phyloP scores from a whole-genome alignment of 2,113 vertebrate species.

The Siphamia tubifer region DNA sequence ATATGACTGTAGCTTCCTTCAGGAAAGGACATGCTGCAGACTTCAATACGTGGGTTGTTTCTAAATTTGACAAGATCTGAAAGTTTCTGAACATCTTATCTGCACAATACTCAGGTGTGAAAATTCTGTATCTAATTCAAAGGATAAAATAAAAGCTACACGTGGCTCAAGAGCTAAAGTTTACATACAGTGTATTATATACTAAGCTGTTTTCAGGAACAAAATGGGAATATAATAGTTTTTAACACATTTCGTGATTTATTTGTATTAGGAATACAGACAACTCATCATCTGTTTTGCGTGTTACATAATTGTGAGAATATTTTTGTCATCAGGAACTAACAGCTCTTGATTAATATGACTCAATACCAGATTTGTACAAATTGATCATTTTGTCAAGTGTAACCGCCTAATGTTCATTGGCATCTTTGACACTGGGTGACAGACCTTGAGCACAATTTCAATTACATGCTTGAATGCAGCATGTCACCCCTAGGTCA shows the following conservation, averaged over 20 bases:
- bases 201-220: too few species aligned
- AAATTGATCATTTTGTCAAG: neutral
- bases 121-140: too few species aligned
- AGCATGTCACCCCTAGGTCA: conserved; percentile 21
- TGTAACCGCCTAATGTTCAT: neutral
- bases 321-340: neutral
- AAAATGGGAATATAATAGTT: too few species aligned
- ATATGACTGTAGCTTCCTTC: neutral
- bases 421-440: neutral
- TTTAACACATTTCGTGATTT: too few species aligned
- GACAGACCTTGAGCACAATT: neutral
- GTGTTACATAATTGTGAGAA: neutral
- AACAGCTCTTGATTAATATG: neutral
- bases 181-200: too few species aligned
- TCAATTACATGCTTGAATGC: conserved; percentile 20
- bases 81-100: neutral
- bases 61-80: too few species aligned
- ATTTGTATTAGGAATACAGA: too few species aligned
- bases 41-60: neutral
- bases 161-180: too few species aligned
- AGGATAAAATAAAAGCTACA: too few species aligned
- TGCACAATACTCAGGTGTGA: too few species aligned
- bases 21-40: neutral
- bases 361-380: neutral
- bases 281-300: neutral